phyloP scores from a whole-genome alignment of 2,113 vertebrate genomes.

The Thalassoma bifasciatum region DNA sequence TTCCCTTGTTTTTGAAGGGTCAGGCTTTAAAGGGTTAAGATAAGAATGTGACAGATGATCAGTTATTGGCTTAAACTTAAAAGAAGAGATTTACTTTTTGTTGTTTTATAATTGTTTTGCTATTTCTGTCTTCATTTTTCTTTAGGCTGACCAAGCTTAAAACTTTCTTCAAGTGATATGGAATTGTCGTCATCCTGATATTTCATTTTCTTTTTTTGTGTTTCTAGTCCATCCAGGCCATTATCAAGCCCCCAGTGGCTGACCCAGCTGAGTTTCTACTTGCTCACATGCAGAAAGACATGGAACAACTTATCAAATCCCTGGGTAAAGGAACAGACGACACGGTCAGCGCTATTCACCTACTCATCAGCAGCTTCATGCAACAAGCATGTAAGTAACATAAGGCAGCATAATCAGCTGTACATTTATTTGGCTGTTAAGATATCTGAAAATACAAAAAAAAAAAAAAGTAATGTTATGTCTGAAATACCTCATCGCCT shows the following conservation, averaged over 20 bases:
- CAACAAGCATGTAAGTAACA: slow-evolving; percentile 81
- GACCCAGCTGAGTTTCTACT: slow-evolving; percentile 82
- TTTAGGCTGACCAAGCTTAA: no score
- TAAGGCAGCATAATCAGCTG: background rate
- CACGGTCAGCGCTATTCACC: slow-evolving; percentile 80
- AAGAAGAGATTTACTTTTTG: no score
- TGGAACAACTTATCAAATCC: slow-evolving; percentile 84
- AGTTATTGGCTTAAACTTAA: no score
- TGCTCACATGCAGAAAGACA: slow-evolving; percentile 85
- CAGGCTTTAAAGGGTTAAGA: no score
- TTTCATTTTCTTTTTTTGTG: slow-evolving; percentile 2
- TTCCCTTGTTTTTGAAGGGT: no score
- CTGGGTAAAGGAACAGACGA: slow-evolving; percentile 91
- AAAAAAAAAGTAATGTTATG: background rate
- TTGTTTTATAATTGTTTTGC: no score
- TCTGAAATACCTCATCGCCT: no score
- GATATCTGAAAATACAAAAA: background rate
- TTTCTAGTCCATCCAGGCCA: slow-evolving; percentile 75
- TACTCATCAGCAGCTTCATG: slow-evolving; percentile 84
- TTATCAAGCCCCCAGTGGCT: slow-evolving; percentile 84
- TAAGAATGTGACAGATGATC: no score
- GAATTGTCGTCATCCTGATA: no score
- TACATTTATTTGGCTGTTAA: background rate
- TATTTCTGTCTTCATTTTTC: no score
- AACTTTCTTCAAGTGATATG: no score